Evolutionary conservation across 2,113 vertebrate genomes (phyloP), one percentile per base, ranked within the genome.

Genomic region (Thalassoma bifasciatum): DNA sequence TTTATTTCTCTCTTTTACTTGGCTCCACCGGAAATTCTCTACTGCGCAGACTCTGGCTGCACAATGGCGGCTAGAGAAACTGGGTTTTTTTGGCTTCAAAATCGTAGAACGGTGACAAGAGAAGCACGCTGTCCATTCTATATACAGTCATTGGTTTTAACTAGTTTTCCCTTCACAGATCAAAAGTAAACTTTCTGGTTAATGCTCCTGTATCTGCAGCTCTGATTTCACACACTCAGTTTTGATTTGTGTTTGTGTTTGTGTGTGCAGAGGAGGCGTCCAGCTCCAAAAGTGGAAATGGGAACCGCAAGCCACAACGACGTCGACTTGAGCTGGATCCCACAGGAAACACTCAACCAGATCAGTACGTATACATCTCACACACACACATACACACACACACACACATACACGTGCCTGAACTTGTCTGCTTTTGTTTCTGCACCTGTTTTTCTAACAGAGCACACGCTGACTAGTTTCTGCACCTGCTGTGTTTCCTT

Each of bases 321-420:
- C 66, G 98, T 99, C 8, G 98, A 99, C 77, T 95, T 99, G 95
- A 99, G 98, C 88, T 99, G 98, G 98, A 99, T 99, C 92, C 98
- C 98, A 22, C 95, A 97, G 83, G 98, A 99, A 88, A 99, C 98
- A 19, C 93, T 99, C 78, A 99, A 98, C 94, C 97, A 99, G 87
- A 99, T 99, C 91, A 99, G 98, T 99, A 94, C 92, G 97, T 97
- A 10, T 5, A 0, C 26, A 1, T 12, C 19, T 24, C 14, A 13
- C n/a, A 14, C 19, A 42, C 64, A 12, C n/a, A 16, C 50, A 5
- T 5, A 40, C 22, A 12, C 19, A n/a, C 14, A 13, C n/a, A 14
- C 19, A 42, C 64, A 12, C n/a, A 16, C 50, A 5, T 5, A 40
- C 22, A 12, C n/a, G 3, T 2, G 2, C 26, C 44, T 19, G 3